Evolutionary conservation across 2,888 invertebrate species (phyloP), one percentile per base, ranked within the genome.

Genomic region (Chymomyza amoena): DNA sequence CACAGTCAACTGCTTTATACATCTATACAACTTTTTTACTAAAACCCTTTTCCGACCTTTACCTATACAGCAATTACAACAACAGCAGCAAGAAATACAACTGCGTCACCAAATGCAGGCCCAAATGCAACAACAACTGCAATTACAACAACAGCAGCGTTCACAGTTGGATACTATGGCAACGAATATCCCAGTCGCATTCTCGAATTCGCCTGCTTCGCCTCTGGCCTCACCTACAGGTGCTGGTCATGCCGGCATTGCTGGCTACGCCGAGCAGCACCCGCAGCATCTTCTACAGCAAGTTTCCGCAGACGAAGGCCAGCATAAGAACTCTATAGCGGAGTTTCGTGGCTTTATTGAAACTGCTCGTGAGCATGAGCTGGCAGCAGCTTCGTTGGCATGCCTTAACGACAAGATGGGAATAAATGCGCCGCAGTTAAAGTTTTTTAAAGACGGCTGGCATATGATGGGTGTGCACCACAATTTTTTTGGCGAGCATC

Each of bases 401-500:
- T 68, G 82, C 56, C 69, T 80, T 69, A 61, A 79, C 68, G 75
- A 77, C 18, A 80, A 77, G 36, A 16, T 80, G 52, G 32, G 32
- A 32, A 66, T 62, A 9, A 79, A 70, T 75, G 74, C 70, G 61
- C 80, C 89, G 32, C 88, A 89, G 68, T 75, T 89, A 64, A 91
- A 90, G 74, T 89, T 91, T 76, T 81, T 92, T 15, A 90, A 91
- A 75, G 90, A 92, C 70, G 90, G 91, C 36, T 91, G 91, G 83
- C 90, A 91, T 63, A 89, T 91, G 74, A 88, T 89, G 61, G 85
- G 89, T 39, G 88, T 90, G 73, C 91, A 90, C 36, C 91, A 90
- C 36, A 90, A 90, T 64, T 89, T 91, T 70, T 91, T 91, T 70
- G 90, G 89, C 65, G 92, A 92, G 76, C 91, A 92, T 73, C 92